These are phyloP conservation scores for Atethmia centrago DNA, from an alignment of 2,888 invertebrate genomes.

Conservation along the genomic window DNA sequence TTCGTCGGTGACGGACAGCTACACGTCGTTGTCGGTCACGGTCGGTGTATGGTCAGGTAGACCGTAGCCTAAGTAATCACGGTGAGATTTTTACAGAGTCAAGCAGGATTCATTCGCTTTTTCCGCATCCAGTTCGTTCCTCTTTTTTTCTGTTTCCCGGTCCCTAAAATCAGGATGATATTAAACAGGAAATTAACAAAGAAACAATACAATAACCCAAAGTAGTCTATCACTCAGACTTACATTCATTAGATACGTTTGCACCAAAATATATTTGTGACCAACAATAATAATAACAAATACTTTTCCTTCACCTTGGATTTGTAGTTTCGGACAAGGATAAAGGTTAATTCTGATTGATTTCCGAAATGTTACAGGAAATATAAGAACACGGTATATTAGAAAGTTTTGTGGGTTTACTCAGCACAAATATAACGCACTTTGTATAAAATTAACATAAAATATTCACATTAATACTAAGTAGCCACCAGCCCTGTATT, in stretches of 20 bases:
- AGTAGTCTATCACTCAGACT: not conserved
- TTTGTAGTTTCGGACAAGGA: slow-evolving; percentile 13
- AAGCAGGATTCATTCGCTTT: too few relatives aligned
- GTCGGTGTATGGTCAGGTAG: too few relatives aligned
- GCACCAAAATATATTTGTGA: not conserved
- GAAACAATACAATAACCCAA: not conserved
- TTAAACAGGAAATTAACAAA: slow-evolving; percentile 5
- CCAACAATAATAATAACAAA: not conserved
- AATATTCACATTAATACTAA: not conserved
- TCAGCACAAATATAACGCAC: not conserved
- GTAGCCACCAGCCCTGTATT: too few relatives aligned
- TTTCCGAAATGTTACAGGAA: not conserved
- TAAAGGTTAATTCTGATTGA: not conserved
- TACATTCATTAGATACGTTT: not conserved
- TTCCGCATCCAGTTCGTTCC: not conserved
- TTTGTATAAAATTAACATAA: not conserved
- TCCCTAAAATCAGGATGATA: not conserved
- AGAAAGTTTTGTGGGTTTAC: not conserved
- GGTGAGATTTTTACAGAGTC: too few relatives aligned
- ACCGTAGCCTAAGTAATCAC: too few relatives aligned
- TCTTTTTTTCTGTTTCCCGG: not conserved
- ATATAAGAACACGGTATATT: not conserved
- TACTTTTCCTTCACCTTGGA: not conserved
- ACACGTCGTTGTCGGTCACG: too few relatives aligned
- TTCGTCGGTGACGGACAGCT: too few relatives aligned